Conservation (phyloP, 2,888 invertebrate genomes). For the Lycocerus yunnanus region DNA sequence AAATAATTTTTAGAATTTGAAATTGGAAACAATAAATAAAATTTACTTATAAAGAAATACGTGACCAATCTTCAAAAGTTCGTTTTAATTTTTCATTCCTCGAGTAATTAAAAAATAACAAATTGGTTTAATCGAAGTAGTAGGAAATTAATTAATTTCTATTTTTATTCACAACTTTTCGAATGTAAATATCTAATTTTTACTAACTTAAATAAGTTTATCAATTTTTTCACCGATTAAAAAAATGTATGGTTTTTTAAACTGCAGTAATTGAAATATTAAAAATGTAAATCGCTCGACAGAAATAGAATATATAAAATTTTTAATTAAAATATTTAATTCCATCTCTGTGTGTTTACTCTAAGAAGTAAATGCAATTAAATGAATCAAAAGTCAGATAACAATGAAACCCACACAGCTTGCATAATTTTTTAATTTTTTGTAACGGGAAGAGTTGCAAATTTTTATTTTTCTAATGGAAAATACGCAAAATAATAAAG, state of each 20-base stretch:
- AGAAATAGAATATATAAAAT: neutral
- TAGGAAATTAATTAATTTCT: neutral
- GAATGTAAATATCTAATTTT: neutral
- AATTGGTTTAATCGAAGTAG: neutral
- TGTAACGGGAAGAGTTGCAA: neutral
- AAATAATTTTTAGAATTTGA: neutral
- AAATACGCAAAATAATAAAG: neutral
- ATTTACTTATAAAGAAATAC: neutral
- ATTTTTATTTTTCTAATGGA: neutral
- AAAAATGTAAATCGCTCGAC: neutral
- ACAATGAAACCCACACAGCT: neutral
- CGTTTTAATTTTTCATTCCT: neutral
- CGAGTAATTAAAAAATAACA: neutral
- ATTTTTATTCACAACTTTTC: neutral
- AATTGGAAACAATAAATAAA: neutral
- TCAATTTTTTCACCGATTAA: neutral
- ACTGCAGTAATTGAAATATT: neutral
- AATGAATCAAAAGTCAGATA: constrained; percentile 10
- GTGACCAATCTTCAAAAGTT: neutral
- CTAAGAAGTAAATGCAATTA: constrained; percentile 12
- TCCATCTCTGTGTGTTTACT: constrained; percentile 8
- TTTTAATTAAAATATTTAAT: constrained; percentile 15
- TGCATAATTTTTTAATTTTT: neutral
- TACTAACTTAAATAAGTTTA: neutral
- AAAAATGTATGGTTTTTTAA: neutral